Conservation (phyloP, 2,797 vertebrate genomes). For the Buceros bicornis region DNA sequence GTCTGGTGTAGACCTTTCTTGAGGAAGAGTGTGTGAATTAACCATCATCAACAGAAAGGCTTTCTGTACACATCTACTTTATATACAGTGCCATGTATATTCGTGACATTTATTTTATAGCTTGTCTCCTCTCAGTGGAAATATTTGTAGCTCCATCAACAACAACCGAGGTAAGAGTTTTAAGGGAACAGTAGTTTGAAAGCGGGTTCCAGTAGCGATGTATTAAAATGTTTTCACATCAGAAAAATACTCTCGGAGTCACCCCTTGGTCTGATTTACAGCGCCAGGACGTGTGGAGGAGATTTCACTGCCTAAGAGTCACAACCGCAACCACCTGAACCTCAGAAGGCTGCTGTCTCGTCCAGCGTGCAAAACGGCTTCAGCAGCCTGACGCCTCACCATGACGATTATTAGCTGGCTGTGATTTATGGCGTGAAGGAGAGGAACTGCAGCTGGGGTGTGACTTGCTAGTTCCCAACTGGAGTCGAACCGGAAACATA, state of each 20-base stretch:
- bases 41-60: not conserved
- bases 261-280: not conserved
- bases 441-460: not conserved
- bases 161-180: not conserved
- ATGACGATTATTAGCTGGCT: not conserved
- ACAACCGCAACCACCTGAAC: not conserved
- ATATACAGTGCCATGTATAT: not conserved
- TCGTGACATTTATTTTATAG: not conserved
- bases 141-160: not conserved
- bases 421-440: not conserved
- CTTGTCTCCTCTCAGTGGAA: not conserved
- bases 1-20: conserved; percentile 33
- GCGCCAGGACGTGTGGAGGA: not conserved
- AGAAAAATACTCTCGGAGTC: conserved; percentile 2
- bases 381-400: not conserved
- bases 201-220: not conserved
- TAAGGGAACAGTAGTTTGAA: not conserved
- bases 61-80: not conserved
- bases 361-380: not conserved
- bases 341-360: not conserved
- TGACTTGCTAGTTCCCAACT: not conserved
- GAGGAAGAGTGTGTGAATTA: conserved; percentile 11
- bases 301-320: not conserved
- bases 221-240: not conserved
- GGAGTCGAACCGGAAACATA: not conserved